Percentiles rank a stretch among this genome's conserved stretches.
Conservation (phyloP, 2,888 invertebrate species). For the Linyphia triangularis region DNA sequence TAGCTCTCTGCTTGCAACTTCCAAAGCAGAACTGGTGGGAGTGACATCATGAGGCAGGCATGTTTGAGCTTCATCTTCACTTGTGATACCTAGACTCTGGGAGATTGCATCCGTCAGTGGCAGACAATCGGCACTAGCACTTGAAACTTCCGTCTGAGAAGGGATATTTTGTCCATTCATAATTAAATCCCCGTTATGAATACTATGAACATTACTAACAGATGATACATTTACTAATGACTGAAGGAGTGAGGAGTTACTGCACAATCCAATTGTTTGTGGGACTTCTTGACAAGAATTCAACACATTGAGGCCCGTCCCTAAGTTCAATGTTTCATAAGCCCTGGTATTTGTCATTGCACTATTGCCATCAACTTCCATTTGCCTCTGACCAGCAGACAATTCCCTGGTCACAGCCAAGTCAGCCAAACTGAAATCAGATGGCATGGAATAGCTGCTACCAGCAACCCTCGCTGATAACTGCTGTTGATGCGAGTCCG, state of each 20-base stretch:
- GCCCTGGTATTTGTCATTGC: background rate
- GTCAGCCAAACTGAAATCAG: conserved; percentile 24
- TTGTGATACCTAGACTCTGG: conserved; percentile 1
- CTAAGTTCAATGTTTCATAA: conserved; percentile 39
- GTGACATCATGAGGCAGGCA: conserved; percentile 14
- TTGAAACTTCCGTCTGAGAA: conserved; percentile 1
- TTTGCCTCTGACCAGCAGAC: background rate
- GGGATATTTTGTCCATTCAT: conserved; percentile 1
- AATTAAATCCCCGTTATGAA: conserved; percentile 38
- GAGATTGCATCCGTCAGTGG: background rate
- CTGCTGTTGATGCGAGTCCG: background rate
- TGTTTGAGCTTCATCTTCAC: conserved; percentile 15
- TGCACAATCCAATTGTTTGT: conserved; percentile 24
- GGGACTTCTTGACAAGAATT: conserved; percentile 32
- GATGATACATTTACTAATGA: conserved; percentile 9
- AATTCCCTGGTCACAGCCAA: conserved; percentile 15
- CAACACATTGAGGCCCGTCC: conserved; percentile 32
- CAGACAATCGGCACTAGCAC: conserved; percentile 21
- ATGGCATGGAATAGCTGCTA: conserved; percentile 29
- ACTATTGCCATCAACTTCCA: background rate
- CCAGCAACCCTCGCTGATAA: background rate
- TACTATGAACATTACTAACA: conserved; percentile 5
- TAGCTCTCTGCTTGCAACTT: conserved; percentile 35
- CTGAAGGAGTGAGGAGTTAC: background rate
- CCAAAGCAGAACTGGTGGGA: background rate